Base-by-base conservation (phyloP, 1,140 invertebrate genomes). In the Calliphora vicina region DNA sequence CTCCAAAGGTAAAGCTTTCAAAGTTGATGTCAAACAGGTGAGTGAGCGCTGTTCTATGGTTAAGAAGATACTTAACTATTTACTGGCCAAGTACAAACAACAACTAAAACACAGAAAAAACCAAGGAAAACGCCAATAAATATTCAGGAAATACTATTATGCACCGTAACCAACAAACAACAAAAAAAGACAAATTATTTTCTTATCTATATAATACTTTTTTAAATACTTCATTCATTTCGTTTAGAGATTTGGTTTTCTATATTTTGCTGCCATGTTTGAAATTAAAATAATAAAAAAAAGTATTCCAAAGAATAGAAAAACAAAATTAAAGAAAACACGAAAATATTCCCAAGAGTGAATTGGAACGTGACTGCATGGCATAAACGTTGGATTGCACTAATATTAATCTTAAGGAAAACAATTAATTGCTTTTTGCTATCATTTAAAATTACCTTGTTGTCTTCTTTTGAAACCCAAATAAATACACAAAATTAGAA, bases 301-400 rank as follows among this genome's bases (percentile, higher is more conserved):
- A 35, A 35, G 0, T 35, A 35, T 35, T 35, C 35, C 10, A 2
- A 8, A 35, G 35, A 35, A 35, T 35, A 10, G 35, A 8, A 35
- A 35, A 5, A 35, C 45, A n/a, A 50, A 50, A 50, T 17, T n/a
- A 76, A 76, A 43, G 4, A 43, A 57, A 43, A 81, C 27, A 43
- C 35, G 43, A 81, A 57, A 81, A 45, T 82, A 72, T 50, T 74
- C 67, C 67, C 50, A 80, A 84, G 35, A 80, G 73, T 50, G 72
- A 84, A 82, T 81, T 84, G 74, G 83, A 84, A 84, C 83, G 83
- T 84, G 83, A 84, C 83, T 74, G 81, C 83, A 84, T 80, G 81
- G 35, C 78, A 42, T 72, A 73, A 82, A 26, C 61, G 61, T 29
- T 72, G 83, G 83, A 84, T 84, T 84, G 83, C 81, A 82, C 72